Percentiles rank a stretch among this genome's conserved stretches.
phyloP scores from a whole-genome alignment of 2,888 invertebrate species.

The Sphinx pinastri region DNA sequence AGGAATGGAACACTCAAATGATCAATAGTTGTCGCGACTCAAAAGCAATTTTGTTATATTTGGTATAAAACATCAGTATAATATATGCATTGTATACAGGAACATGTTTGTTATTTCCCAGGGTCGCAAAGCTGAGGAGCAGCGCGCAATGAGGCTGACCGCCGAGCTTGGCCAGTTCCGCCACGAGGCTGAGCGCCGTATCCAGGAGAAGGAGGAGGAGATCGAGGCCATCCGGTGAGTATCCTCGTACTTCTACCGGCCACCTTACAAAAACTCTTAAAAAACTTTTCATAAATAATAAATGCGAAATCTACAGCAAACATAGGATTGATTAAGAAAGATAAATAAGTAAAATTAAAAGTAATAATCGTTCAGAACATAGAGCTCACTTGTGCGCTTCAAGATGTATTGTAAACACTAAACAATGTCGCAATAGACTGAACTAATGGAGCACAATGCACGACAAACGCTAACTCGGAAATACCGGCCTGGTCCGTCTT shows the following conservation, averaged over 20 bases:
- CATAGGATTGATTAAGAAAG: not conserved
- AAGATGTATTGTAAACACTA: constrained; percentile 41
- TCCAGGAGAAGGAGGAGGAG: constrained; percentile 99
- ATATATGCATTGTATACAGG: not conserved
- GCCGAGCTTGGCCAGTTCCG: constrained; percentile 97
- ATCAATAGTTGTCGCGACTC: too few species aligned
- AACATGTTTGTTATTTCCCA: constrained; percentile 55
- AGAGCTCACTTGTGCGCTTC: not conserved
- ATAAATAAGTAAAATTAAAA: too few species aligned
- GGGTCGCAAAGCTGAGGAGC: constrained; percentile 99
- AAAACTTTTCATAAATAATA: not conserved
- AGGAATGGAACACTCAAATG: not conserved
- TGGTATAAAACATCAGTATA: too few species aligned
- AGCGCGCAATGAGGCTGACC: constrained; percentile 95
- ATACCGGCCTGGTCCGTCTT: constrained; percentile 51
- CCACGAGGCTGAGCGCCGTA: constrained; percentile 98
- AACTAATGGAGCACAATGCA: constrained; percentile 44
- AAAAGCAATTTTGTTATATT: too few species aligned
- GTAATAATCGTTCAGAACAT: too few species aligned
- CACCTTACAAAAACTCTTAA: not conserved
- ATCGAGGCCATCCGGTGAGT: constrained; percentile 98
- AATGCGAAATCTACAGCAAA: not conserved
- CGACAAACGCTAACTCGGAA: constrained; percentile 61
- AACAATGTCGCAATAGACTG: constrained; percentile 42
- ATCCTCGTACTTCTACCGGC: not conserved